phyloP scores from a whole-genome alignment of 2,113 vertebrate genomes.

The Spea multiplicata region DNA sequence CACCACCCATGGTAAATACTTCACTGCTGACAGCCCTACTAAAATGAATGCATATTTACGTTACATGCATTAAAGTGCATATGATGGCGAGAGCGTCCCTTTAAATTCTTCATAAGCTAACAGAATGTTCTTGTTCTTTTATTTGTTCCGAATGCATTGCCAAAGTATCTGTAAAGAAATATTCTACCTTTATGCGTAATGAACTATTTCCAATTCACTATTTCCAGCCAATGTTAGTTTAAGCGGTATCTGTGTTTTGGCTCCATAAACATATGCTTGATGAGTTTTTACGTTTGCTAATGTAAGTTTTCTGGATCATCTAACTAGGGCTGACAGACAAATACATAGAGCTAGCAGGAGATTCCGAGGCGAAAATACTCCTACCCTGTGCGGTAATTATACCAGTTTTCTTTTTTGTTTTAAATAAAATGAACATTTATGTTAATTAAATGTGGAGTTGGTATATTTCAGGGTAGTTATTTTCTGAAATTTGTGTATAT shows the following conservation, averaged over 20 bases:
- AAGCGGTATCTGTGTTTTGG: slow-evolving; percentile 20
- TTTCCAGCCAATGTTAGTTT: slow-evolving; percentile 7
- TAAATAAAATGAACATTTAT: slow-evolving; percentile 41
- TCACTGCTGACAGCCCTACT: too few species aligned
- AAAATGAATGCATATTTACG: too few species aligned
- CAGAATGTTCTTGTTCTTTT: slow-evolving; percentile 12
- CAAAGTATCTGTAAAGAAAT: slow-evolving; percentile 15
- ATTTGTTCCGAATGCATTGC: slow-evolving; percentile 1
- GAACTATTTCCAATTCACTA: slow-evolving; percentile 2
- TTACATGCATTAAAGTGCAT: too few species aligned
- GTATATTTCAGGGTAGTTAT: slow-evolving; percentile 24
- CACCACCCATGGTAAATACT: too few species aligned
- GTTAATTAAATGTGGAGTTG: slow-evolving; percentile 37
- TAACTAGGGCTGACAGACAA: slow-evolving; percentile 10
- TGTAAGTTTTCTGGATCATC: slow-evolving; percentile 37
- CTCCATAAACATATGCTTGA: slow-evolving; percentile 27
- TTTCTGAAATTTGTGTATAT: slow-evolving; percentile 25
- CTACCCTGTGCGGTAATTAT: slow-evolving; percentile 36
- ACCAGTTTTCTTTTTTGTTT: neutral
- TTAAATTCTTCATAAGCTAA: neutral
- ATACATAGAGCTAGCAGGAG: slow-evolving; percentile 18
- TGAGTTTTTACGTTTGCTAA: slow-evolving; percentile 41
- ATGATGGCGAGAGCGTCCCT: too few species aligned
- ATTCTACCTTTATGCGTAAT: slow-evolving; percentile 10
- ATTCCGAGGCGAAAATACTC: slow-evolving; percentile 38